These are phyloP conservation scores for Coreius guichenoti DNA, from an alignment of 2,797 vertebrate species.

Conservation along the genomic window DNA sequence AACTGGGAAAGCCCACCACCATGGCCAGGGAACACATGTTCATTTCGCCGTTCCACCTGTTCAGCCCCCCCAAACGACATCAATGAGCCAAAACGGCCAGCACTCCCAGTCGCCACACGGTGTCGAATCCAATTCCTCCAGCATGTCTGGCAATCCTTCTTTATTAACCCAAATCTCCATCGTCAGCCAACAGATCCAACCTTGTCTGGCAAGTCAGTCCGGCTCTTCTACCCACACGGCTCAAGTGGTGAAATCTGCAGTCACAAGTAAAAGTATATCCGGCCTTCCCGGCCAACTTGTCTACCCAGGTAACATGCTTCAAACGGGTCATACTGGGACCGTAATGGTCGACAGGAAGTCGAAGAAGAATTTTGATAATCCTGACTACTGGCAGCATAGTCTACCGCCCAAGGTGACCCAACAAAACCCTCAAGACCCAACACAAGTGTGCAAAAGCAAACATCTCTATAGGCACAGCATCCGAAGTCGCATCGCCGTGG, in stretches of 20 bases:
- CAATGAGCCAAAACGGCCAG: constrained; percentile 65
- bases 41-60: constrained; percentile 70
- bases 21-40: constrained; percentile 65
- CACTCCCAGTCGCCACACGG: constrained; percentile 69
- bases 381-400: constrained; percentile 99
- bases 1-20: constrained; percentile 73
- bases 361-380: constrained; percentile 98
- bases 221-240: constrained; percentile 47
- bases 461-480: constrained; percentile 81
- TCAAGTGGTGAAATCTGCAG: constrained; percentile 69
- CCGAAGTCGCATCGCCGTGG: constrained; percentile 88
- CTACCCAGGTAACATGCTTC: constrained; percentile 73
- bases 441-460: constrained; percentile 87
- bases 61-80: constrained; percentile 66
- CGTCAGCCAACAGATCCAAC: constrained; percentile 57
- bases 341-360: constrained; percentile 84
- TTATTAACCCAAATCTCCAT: constrained; percentile 63
- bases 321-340: constrained; percentile 71
- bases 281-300: constrained; percentile 72
- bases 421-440: constrained; percentile 75
- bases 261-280: constrained; percentile 71
- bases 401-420: constrained; percentile 86
- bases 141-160: constrained; percentile 64
- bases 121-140: constrained; percentile 74
- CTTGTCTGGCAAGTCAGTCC: constrained; percentile 42